A percentile compares a stretch with the other conserved stretches of the same genome.
These are phyloP conservation scores for Apantesis nais DNA, from an alignment of 2,888 invertebrate species.

Conservation along the genomic window DNA sequence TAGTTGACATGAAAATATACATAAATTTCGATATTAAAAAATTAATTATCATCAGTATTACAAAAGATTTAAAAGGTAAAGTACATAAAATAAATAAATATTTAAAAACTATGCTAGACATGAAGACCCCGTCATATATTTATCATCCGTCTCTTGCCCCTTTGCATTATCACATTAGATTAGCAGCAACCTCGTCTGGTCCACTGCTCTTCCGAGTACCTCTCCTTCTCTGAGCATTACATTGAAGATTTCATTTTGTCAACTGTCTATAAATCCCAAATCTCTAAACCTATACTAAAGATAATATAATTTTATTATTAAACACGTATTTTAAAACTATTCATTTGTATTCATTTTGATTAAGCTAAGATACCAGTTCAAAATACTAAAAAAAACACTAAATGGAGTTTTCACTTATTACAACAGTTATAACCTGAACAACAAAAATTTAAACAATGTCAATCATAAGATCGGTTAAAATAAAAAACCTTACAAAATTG, in stretches of 20 bases:
- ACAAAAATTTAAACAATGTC: conserved; percentile 11
- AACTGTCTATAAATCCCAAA: neutral
- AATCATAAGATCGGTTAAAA: conserved; percentile 24
- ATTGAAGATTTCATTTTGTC: neutral
- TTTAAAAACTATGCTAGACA: neutral
- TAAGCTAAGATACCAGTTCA: neutral
- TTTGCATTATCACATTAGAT: neutral
- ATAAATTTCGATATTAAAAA: too few species aligned
- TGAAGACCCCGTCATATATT: neutral
- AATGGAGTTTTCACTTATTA: neutral
- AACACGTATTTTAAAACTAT: too few species aligned
- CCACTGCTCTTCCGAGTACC: neutral
- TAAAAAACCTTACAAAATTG: conserved; percentile 45
- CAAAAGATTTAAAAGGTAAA: too few species aligned
- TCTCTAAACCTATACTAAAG: neutral
- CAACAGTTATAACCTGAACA: neutral
- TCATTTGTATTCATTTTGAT: too few species aligned
- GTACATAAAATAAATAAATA: neutral
- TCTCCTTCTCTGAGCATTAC: too few species aligned
- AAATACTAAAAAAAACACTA: neutral
- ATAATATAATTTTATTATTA: too few species aligned
- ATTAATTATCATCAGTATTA: too few species aligned
- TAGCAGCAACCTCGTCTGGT: neutral
- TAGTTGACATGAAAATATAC: too few species aligned
- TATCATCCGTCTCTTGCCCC: neutral